Evolutionary conservation across 92 coral and sea anemone species (phyloP).

Genomic region (Palythoa caribaeorum): DNA sequence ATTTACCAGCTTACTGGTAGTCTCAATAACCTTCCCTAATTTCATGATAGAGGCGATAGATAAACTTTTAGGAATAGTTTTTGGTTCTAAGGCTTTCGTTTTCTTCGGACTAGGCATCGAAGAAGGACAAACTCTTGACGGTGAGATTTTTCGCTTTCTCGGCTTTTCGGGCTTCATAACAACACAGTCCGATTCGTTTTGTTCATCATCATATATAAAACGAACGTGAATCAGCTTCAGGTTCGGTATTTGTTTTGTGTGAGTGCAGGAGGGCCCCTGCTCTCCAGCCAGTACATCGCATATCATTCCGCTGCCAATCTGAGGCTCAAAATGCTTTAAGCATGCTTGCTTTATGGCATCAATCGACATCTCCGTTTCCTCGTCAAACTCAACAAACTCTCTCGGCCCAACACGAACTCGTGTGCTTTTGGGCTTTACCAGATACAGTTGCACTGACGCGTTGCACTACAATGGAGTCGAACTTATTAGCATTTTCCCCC

Average conservation of each 20-base stretch:
- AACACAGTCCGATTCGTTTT: too few relatives aligned
- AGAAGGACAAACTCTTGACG: too few relatives aligned
- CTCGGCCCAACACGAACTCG: constrained; percentile 47
- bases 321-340: constrained; percentile 18
- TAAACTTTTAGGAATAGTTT: constrained; percentile 62
- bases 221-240: too few relatives aligned
- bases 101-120: constrained; percentile 52
- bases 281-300: constrained; percentile 41
- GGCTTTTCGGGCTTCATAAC: too few relatives aligned
- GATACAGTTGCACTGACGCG: constrained; percentile 31
- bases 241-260: too few relatives aligned
- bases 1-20: constrained; percentile 65
- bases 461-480: constrained; percentile 34
- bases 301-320: constrained; percentile 14
- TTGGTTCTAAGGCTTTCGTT: constrained; percentile 26
- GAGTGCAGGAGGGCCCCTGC: too few relatives aligned
- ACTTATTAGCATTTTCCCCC: constrained; percentile 13
- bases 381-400: constrained; percentile 45
- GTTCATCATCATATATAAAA: too few relatives aligned
- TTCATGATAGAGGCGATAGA: constrained; percentile 63
- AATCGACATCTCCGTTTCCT: constrained; percentile 23
- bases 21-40: constrained; percentile 69
- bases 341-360: constrained; percentile 10
- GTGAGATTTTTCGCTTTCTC: too few relatives aligned
- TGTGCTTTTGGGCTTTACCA: constrained; percentile 34